phyloP scores from a whole-genome alignment of 2,888 invertebrate species.

The Cephus pulcher region DNA sequence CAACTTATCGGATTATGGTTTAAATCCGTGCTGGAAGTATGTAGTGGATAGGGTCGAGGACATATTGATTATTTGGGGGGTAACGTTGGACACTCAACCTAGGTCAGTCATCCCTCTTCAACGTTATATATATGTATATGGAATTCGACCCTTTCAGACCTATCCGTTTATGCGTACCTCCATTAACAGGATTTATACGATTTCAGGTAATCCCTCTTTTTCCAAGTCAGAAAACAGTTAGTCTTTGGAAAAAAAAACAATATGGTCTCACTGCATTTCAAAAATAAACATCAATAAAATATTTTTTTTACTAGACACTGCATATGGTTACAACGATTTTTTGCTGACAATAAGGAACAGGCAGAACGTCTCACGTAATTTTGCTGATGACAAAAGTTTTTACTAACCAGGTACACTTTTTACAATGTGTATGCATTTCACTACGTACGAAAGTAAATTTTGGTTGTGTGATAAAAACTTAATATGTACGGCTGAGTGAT shows the following conservation, averaged over 20 bases:
- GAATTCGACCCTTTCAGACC: background rate
- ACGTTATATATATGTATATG: background rate
- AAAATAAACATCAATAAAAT: background rate
- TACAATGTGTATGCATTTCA: background rate
- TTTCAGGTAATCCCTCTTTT: background rate
- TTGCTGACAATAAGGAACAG: too few relatives aligned
- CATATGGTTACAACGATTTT: too few relatives aligned
- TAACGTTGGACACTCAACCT: constrained; percentile 15
- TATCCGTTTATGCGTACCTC: background rate
- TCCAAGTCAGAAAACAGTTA: background rate
- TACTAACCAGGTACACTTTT: too few relatives aligned
- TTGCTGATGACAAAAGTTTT: too few relatives aligned
- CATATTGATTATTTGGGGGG: constrained; percentile 26
- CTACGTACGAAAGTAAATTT: background rate
- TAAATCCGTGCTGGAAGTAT: too few relatives aligned
- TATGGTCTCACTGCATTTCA: background rate
- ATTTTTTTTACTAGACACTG: too few relatives aligned
- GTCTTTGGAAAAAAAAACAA: background rate
- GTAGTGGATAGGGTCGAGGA: constrained; percentile 21
- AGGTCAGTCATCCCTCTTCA: constrained; percentile 27
- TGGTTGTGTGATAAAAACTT: background rate
- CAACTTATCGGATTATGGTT: too few relatives aligned
- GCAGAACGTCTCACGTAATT: too few relatives aligned
- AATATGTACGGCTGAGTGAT: background rate
- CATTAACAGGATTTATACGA: background rate